Evolutionary conservation across 2,113 vertebrate species (phyloP).

Genomic region (Pachycephala philippinensis): DNA sequence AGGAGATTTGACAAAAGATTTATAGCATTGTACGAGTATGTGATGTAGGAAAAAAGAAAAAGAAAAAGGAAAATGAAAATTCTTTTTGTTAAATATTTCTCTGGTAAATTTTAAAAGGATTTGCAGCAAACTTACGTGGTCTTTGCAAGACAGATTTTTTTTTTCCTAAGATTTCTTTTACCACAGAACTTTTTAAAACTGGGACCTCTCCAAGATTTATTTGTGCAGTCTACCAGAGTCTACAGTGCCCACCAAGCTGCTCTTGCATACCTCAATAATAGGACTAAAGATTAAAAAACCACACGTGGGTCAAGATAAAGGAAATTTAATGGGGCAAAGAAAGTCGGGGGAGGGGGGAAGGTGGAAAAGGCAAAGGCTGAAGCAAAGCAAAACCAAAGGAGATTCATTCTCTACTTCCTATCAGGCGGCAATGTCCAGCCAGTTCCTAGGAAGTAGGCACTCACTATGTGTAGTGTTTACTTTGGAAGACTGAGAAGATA

Average conservation of each 20-base stretch:
- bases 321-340: neutral
- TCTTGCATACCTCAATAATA: neutral
- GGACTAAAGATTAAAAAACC: neutral
- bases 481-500: neutral
- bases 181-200: neutral
- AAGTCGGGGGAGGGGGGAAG: rapidly evolving
- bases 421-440: neutral
- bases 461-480: neutral
- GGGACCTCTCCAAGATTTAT: neutral
- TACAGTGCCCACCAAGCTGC: neutral
- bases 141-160: neutral
- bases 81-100: neutral
- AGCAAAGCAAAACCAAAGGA: neutral
- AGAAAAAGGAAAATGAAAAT: neutral
- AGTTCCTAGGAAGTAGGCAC: neutral
- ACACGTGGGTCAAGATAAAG: neutral
- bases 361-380: neutral
- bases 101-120: neutral
- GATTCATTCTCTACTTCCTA: neutral
- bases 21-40: neutral
- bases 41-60: neutral
- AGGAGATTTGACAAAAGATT: neutral
- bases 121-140: neutral
- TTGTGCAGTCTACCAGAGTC: neutral
- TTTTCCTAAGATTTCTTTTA: neutral